Percentiles rank a stretch among this genome's conserved stretches.
Conservation (phyloP, 2,113 vertebrate species). For the Origma solitaria region DNA sequence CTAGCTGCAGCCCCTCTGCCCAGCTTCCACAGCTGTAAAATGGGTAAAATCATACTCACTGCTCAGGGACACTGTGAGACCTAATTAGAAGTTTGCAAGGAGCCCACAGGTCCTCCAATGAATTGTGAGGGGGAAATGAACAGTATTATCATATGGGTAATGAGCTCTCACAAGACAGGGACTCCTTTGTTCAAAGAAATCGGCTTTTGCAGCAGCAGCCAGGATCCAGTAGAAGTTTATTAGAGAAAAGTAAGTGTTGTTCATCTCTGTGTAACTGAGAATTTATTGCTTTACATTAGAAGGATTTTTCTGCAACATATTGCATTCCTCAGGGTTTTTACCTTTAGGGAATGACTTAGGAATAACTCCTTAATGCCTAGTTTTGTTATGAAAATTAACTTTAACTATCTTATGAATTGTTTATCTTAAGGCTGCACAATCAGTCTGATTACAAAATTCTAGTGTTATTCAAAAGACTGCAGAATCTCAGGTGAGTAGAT, state of each 20-base stretch:
- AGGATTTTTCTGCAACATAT: slow-evolving; percentile 44
- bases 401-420: slow-evolving; percentile 54
- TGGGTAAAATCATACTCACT: neutral
- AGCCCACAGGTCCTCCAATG: neutral
- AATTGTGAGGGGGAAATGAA: slow-evolving; percentile 9
- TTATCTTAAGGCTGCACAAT: slow-evolving; percentile 55
- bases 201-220: neutral
- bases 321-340: neutral
- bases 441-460: slow-evolving; percentile 34
- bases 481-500: slow-evolving; percentile 45
- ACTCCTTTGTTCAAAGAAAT: slow-evolving; percentile 6
- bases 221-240: slow-evolving; percentile 27
- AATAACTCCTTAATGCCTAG: slow-evolving; percentile 32
- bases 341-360: slow-evolving; percentile 28
- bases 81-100: slow-evolving; percentile 36
- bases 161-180: slow-evolving; percentile 41
- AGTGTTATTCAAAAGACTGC: slow-evolving; percentile 36
- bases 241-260: slow-evolving; percentile 1
- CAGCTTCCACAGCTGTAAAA: neutral
- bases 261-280: slow-evolving; percentile 10
- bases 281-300: slow-evolving; percentile 3
- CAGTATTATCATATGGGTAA: slow-evolving; percentile 44
- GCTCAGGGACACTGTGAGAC: neutral
- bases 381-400: slow-evolving; percentile 65
- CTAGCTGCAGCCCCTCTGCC: neutral